These are phyloP conservation scores for Thunnus albacares DNA, from an alignment of 2,797 vertebrate species.

Conservation along the genomic window DNA sequence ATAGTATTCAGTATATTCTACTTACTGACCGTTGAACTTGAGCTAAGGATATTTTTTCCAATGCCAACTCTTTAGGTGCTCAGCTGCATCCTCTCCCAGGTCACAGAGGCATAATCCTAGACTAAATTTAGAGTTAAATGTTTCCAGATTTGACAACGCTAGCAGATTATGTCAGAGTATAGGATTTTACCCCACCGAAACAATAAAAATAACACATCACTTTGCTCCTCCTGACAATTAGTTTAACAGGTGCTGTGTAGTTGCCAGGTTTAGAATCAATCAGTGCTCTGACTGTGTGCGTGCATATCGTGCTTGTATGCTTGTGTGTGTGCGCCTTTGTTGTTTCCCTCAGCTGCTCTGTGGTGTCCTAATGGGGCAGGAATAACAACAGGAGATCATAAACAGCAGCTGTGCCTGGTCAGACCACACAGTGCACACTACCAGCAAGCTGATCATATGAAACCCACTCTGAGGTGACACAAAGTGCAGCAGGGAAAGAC, in stretches of 20 bases:
- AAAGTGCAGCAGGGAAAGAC: conserved; percentile 40
- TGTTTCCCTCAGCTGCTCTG: conserved; percentile 70
- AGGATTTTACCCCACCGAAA: too few relatives aligned
- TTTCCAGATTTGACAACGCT: too few relatives aligned
- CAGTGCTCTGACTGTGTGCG: neutral
- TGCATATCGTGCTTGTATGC: conserved; percentile 28
- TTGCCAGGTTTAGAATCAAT: conserved; percentile 32
- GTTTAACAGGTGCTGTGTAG: conserved; percentile 31
- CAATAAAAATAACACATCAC: neutral
- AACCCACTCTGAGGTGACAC: conserved; percentile 42
- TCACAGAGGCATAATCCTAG: neutral
- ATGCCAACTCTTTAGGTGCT: neutral
- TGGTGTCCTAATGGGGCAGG: conserved; percentile 67
- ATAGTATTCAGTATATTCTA: neutral
- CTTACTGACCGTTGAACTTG: neutral
- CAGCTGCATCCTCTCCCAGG: neutral
- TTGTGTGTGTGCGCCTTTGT: conserved; percentile 52
- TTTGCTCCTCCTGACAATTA: neutral
- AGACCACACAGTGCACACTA: conserved; percentile 61
- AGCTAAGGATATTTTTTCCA: neutral
- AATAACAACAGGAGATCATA: conserved; percentile 78
- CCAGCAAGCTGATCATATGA: conserved; percentile 34
- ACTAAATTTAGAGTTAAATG: neutral
- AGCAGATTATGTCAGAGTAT: too few relatives aligned
- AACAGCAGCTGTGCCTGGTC: conserved; percentile 78